These are phyloP conservation scores for Brachyopa scutellaris DNA, from an alignment of 2,888 invertebrate genomes.

Conservation along the genomic window DNA sequence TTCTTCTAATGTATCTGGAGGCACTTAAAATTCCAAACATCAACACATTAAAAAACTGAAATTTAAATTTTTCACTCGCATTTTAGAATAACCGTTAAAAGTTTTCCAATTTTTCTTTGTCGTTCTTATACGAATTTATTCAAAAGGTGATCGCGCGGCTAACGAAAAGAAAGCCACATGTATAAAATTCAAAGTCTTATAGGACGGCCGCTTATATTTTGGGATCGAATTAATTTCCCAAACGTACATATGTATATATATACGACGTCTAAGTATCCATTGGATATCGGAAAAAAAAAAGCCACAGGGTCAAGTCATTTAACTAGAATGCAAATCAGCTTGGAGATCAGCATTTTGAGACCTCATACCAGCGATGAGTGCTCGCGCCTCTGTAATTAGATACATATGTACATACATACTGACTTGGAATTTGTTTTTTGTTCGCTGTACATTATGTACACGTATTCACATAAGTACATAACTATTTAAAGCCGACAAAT, in stretches of 20 bases:
- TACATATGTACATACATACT: not conserved
- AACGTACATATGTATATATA: not conserved
- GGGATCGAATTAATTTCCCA: not conserved
- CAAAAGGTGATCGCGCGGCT: not conserved
- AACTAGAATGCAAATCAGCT: conserved; percentile 48
- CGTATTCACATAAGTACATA: not conserved
- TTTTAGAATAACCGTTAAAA: conserved; percentile 25
- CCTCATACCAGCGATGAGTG: not conserved
- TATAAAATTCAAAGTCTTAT: conserved; percentile 36
- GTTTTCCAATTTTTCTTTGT: not conserved
- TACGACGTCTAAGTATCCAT: not conserved
- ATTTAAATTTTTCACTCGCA: conserved; percentile 30
- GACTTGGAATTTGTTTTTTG: not conserved
- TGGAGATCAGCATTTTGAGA: not conserved
- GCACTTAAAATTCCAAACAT: conserved; percentile 31
- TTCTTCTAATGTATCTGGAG: not conserved
- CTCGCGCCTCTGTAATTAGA: not conserved
- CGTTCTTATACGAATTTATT: no score
- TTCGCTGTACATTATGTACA: conserved; percentile 1
- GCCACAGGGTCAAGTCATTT: conserved; percentile 14
- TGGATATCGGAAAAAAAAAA: not conserved
- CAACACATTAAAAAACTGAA: conserved; percentile 22
- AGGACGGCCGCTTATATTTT: conserved; percentile 23
- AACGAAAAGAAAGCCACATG: conserved; percentile 44
- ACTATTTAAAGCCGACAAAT: conserved; percentile 32